Evolutionary conservation across 2,113 vertebrate genomes (phyloP), one percentile per base, ranked within the genome.

Genomic region (Dasyprocta punctata): DNA sequence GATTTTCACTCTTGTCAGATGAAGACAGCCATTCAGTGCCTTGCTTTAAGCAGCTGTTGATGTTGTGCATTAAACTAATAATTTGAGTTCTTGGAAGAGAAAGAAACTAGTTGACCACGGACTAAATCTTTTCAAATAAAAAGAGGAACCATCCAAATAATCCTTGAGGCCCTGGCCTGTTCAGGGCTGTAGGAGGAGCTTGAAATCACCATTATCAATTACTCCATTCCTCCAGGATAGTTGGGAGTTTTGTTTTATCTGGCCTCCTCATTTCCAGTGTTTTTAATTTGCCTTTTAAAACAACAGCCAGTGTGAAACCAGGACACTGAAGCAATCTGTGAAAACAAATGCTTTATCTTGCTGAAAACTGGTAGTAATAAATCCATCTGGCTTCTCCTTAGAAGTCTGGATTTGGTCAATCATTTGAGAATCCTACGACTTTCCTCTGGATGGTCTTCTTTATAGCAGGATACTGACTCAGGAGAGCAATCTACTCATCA

Each of bases 251-350:
- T 80, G 84, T 7, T 97, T 92, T 77, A 41, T 97, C 96, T 98
- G 98, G 96, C 87, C 83, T 36, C 95, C 88, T 87, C 86, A 90
- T 95, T 94, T 90, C 96, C 88, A 96, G 58, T 97, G 78, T 77
- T 98, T 98, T 98, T 96, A 96, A 97, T 98, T 98, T 96, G 90
- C 67, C 87, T 96, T 97, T 98, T 96, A 89, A 94, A 98, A 89
- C 60, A 97, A 97, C 58, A 98, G 71, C 49, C 67, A 49, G 63
- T 90, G 88, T 98, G 26, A 96, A 97, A 87, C 82, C 47, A 97
- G 98, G 56, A 97, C 83, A 90, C 33, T n/a, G 91, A 97, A 97
- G 61, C 89, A 96, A 81, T 96, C 86, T 97, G 92, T 97, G 85
- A 71, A 80, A 95, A 95, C 94, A 97, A 98, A 83, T 81, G n/a